Conservation (phyloP, 2,113 vertebrate species). For the Urocitellus parryii region DNA sequence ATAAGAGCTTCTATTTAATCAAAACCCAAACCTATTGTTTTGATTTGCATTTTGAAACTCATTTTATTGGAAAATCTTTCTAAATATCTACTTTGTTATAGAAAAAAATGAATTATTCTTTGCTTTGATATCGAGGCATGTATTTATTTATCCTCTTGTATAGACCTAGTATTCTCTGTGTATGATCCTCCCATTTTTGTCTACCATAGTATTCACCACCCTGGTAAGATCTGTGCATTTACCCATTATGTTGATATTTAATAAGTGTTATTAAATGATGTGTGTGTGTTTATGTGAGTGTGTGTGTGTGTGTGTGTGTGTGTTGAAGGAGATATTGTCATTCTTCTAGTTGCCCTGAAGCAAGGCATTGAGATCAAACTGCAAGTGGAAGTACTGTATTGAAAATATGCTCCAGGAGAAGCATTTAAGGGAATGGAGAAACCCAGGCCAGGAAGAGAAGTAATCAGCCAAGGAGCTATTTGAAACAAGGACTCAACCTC, state of each 20-base stretch:
- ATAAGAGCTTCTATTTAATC: not conserved
- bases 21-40: not conserved
- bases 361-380: not conserved
- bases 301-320: not conserved
- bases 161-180: not conserved
- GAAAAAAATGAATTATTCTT: not conserved
- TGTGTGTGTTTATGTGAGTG: not conserved
- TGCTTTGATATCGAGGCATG: not conserved
- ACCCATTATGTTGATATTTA: not conserved
- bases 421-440: not conserved
- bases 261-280: not conserved
- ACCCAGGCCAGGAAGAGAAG: not conserved
- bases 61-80: constrained; percentile 3
- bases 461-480: constrained; percentile 10
- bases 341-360: not conserved
- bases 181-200: not conserved
- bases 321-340: not conserved
- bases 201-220: not conserved
- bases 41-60: not conserved
- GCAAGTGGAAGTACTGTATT: not conserved
- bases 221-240: not conserved
- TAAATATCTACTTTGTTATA: not conserved
- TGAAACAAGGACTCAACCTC: constrained; percentile 25
- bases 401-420: not conserved
- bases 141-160: not conserved